Conservation (phyloP, 2,113 vertebrate genomes). For the Baryphthengus martii region DNA sequence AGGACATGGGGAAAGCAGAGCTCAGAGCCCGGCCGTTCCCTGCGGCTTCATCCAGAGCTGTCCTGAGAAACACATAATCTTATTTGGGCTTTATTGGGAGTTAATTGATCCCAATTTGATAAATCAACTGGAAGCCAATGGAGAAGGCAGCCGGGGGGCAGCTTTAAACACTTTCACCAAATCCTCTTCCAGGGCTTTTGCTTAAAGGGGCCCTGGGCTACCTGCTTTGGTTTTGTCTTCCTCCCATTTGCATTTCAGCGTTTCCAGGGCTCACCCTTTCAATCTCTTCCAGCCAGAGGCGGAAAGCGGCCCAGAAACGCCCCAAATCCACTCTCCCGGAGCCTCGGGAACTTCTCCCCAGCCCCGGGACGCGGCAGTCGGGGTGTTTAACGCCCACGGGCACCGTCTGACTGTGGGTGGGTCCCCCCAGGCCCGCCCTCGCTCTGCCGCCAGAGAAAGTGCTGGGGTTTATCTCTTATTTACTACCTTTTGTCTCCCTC, state of each 20-base stretch:
- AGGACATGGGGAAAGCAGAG: neutral
- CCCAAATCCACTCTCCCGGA: neutral
- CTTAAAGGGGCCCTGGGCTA: neutral
- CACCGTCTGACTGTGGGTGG: accelerated
- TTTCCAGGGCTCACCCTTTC: neutral
- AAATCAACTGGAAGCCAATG: neutral
- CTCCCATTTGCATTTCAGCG: neutral
- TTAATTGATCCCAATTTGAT: neutral
- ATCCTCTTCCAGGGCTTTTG: neutral
- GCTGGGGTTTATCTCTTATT: neutral
- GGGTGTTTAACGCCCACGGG: neutral
- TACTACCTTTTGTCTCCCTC: neutral
- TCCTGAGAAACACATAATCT: neutral
- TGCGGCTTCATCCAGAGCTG: neutral
- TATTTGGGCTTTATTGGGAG: neutral
- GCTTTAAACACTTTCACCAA: neutral
- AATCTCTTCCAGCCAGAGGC: neutral
- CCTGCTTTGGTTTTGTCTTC: neutral
- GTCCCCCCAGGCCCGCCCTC: neutral
- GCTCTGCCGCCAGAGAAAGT: neutral
- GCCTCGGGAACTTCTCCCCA: neutral
- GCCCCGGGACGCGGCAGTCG: accelerated
- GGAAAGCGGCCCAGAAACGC: neutral
- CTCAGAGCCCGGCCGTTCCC: neutral
- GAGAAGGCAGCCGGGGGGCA: neutral